These are phyloP conservation scores for Lampris megalopsis DNA, from an alignment of 2,113 vertebrate species.

Conservation along the genomic window DNA sequence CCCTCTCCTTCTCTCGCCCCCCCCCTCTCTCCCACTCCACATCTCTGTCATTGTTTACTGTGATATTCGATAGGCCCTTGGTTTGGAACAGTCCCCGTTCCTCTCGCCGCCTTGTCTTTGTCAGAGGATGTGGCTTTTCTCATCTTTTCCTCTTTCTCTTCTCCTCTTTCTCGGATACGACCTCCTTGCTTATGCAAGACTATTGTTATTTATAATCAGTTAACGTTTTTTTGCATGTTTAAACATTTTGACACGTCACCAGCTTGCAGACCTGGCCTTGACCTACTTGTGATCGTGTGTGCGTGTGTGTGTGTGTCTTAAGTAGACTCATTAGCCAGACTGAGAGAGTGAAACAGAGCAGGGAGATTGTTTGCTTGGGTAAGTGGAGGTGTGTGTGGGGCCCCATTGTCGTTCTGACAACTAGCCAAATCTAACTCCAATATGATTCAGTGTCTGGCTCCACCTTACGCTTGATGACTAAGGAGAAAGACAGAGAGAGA, in stretches of 20 bases:
- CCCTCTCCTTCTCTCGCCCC: background rate
- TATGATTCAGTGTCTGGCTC: conserved; percentile 64
- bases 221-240: conserved; percentile 12
- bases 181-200: conserved; percentile 17
- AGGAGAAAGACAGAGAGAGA: conserved; percentile 31
- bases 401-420: conserved; percentile 43
- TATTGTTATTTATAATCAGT: conserved; percentile 26
- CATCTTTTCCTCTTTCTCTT: too few species aligned
- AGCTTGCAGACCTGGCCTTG: conserved; percentile 17
- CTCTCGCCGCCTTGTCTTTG: conserved; percentile 16
- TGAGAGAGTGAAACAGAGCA: conserved; percentile 6
- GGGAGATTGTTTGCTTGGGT: conserved; percentile 1
- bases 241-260: conserved; percentile 6
- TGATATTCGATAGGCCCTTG: conserved; percentile 45
- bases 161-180: too few species aligned
- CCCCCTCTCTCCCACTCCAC: background rate
- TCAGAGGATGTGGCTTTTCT: conserved; percentile 54
- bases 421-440: conserved; percentile 56
- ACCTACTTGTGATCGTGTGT: background rate
- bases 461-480: conserved; percentile 54
- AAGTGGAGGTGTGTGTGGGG: too few species aligned
- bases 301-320: background rate
- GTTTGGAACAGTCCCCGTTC: conserved; percentile 33
- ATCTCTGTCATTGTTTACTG: conserved; percentile 21
- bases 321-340: conserved; percentile 39